Evolutionary conservation across 35 echinoderm and acorn worm genomes (phyloP).

Genomic region (Anneissia japonica): DNA sequence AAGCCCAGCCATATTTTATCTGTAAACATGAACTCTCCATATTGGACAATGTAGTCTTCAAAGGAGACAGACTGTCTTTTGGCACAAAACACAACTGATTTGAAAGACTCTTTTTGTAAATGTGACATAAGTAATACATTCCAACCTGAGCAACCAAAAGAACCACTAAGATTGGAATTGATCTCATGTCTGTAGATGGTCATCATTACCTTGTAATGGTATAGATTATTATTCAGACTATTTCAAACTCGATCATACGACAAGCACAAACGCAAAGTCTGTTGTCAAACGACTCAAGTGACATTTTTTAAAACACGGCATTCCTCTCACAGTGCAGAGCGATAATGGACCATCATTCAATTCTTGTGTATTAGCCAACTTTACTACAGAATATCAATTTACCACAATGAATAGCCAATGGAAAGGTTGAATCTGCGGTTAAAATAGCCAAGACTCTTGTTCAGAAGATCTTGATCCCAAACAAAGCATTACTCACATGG

Average conservation of each 20-base stretch:
- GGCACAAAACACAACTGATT: not conserved
- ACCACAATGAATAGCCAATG: no score
- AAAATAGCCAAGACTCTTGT: no score
- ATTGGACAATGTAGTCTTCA: not conserved
- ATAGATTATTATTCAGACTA: conserved; percentile 51
- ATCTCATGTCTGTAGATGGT: conserved; percentile 42
- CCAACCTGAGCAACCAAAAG: conserved; percentile 30
- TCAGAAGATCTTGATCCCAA: no score
- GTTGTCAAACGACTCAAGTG: conserved; percentile 23
- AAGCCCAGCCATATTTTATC: not conserved
- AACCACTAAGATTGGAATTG: conserved; percentile 46
- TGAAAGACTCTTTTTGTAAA: not conserved
- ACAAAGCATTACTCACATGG: no score
- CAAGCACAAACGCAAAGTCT: not conserved
- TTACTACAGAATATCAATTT: not conserved
- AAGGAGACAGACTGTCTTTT: not conserved
- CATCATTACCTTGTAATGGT: conserved; percentile 41
- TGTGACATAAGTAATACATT: conserved; percentile 35
- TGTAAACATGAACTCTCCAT: not conserved
- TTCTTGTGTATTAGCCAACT: no score
- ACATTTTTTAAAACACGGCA: conserved; percentile 48
- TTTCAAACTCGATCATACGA: conserved; percentile 33
- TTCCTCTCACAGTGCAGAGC: not conserved
- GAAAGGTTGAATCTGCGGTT: no score
- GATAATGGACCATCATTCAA: no score